These are phyloP conservation scores for Crossaster papposus DNA, from an alignment of 53 echinoderm and acorn worm species.

Conservation along the genomic window DNA sequence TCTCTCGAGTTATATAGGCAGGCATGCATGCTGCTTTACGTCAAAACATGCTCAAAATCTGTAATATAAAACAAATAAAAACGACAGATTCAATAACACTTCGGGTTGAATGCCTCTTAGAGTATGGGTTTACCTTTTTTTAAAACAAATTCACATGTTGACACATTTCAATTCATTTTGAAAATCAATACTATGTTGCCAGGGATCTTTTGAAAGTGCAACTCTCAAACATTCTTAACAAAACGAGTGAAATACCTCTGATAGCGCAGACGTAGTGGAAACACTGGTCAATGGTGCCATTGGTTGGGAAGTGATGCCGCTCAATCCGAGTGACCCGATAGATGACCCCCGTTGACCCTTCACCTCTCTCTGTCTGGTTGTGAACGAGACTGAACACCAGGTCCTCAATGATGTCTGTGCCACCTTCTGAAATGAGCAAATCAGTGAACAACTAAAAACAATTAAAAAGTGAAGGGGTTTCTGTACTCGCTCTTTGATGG, in stretches of 20 bases:
- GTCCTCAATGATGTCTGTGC: constrained; percentile 87
- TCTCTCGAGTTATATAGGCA: no score
- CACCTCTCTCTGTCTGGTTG: constrained; percentile 86
- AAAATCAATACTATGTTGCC: no score
- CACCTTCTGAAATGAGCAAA: constrained; percentile 61
- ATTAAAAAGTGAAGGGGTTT: no score
- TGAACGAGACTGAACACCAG: constrained; percentile 90
- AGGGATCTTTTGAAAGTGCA: no score
- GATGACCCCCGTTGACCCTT: constrained; percentile 75
- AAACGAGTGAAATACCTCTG: constrained; percentile 9
- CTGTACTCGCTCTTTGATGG: no score
- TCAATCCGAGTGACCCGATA: constrained; percentile 82
- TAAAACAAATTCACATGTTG: no score
- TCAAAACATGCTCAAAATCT: constrained; percentile 68
- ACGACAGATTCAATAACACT: no score
- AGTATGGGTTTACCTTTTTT: no score
- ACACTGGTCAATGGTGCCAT: constrained; percentile 78
- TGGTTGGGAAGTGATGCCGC: constrained; percentile 80
- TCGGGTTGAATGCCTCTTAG: no score
- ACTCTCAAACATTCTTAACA: no score
- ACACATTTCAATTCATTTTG: no score
- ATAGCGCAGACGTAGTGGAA: constrained; percentile 95
- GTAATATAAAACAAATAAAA: neutral
- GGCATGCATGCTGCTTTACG: constrained; percentile 31
- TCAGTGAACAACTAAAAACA: no score